phyloP scores from a whole-genome alignment of 2,113 vertebrate species.

The Actenoides hombroni region DNA sequence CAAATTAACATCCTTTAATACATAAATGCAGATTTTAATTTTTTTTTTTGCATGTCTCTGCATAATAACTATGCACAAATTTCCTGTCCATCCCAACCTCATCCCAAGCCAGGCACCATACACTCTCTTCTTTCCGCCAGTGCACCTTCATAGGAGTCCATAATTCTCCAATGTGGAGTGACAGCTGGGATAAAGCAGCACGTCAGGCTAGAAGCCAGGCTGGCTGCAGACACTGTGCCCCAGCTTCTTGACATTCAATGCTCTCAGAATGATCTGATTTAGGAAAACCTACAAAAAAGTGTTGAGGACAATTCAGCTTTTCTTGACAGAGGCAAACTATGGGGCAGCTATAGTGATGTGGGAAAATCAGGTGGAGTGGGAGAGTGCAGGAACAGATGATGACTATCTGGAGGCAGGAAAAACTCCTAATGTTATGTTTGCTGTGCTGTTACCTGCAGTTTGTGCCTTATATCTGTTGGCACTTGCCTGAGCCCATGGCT shows the following conservation, averaged over 20 bases:
- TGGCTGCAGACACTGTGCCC: not conserved
- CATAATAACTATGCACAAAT: not conserved
- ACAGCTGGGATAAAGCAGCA: not conserved
- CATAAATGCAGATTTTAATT: not conserved
- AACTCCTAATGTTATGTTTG: not conserved
- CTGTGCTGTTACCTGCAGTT: not conserved
- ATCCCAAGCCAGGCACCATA: not conserved
- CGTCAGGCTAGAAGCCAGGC: not conserved
- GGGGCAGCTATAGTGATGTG: not conserved
- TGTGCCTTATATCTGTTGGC: not conserved
- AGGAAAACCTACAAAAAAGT: not conserved
- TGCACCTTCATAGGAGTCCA: not conserved
- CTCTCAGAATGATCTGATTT: not conserved
- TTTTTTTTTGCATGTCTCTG: not conserved
- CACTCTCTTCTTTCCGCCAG: not conserved
- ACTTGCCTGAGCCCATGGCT: not conserved
- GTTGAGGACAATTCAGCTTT: not conserved
- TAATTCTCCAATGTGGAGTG: not conserved
- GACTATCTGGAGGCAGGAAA: not conserved
- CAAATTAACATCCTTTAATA: constrained; percentile 36
- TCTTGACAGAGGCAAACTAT: not conserved
- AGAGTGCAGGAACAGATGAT: not conserved
- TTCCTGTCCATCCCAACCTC: not conserved
- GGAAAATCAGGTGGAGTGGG: not conserved
- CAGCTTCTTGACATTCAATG: not conserved